A percentile compares a stretch with the other conserved stretches of the same genome.
phyloP scores from a whole-genome alignment of 1,140 invertebrate species.

The Lordiphosa collinella region DNA sequence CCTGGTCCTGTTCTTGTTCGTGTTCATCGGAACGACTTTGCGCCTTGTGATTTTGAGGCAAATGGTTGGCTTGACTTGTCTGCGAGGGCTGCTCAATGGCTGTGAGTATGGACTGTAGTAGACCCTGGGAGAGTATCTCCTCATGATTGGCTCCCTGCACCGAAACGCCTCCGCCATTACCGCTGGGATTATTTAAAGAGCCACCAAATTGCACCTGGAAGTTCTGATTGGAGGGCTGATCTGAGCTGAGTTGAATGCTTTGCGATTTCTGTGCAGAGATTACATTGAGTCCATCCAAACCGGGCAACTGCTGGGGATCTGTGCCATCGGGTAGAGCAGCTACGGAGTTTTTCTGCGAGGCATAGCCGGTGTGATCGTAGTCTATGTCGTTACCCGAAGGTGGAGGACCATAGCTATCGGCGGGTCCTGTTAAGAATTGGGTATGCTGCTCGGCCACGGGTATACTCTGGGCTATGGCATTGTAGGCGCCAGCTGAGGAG shows the following conservation, averaged over 20 bases:
- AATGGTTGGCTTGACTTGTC: conserved; percentile 46
- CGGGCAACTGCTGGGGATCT: conserved; percentile 59
- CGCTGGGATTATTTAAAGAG: conserved; percentile 57
- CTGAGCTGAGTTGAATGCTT: conserved; percentile 79
- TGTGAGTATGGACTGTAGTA: conserved; percentile 88
- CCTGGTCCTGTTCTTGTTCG: conserved; percentile 31
- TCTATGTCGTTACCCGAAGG: conserved; percentile 58
- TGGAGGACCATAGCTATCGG: conserved; percentile 65
- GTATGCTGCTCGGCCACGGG: conserved; percentile 79
- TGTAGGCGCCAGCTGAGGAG: conserved; percentile 40
- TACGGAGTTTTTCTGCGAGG: conserved; percentile 63
- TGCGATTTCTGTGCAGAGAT: conserved; percentile 80
- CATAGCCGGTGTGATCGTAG: conserved; percentile 60
- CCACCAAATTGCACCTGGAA: conserved; percentile 88
- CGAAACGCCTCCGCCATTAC: conserved; percentile 5
- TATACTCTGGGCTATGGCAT: conserved; percentile 74
- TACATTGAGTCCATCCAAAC: conserved; percentile 79
- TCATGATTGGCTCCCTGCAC: conserved; percentile 82
- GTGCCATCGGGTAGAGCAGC: conserved; percentile 61
- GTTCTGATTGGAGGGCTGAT: conserved; percentile 81
- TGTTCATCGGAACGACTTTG: conserved; percentile 67
- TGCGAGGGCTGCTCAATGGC: conserved; percentile 84
- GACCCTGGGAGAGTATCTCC: conserved; percentile 87
- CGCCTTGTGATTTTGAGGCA: conserved; percentile 46
- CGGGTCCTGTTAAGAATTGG: conserved; percentile 46